phyloP scores from a whole-genome alignment of 2,888 invertebrate genomes.

The Drosophila macrothrix region DNA sequence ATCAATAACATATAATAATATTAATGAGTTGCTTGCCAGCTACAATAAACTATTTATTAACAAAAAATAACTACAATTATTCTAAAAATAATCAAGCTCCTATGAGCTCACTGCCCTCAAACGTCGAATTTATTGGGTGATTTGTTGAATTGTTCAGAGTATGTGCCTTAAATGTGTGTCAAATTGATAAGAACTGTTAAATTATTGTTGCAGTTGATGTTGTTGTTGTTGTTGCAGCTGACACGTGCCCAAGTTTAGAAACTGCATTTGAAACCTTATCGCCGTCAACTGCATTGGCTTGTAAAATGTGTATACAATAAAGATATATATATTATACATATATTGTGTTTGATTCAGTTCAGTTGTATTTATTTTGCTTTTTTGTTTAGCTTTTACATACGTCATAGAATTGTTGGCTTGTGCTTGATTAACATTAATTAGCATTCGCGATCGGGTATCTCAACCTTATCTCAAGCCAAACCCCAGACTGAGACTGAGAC shows the following conservation, averaged over 20 bases:
- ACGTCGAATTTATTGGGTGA: background rate
- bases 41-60: conserved; percentile 1
- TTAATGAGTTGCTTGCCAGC: background rate
- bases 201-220: background rate
- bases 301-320: background rate
- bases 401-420: conserved; percentile 34
- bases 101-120: background rate
- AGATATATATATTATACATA: background rate
- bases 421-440: conserved; percentile 57
- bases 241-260: conserved; percentile 40
- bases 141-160: background rate
- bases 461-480: background rate
- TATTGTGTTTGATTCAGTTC: conserved; percentile 9
- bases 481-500: background rate
- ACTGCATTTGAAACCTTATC: conserved; percentile 9
- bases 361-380: conserved; percentile 11
- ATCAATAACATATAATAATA: background rate
- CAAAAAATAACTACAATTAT: no score
- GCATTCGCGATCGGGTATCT: conserved; percentile 31
- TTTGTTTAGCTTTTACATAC: conserved; percentile 10
- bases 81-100: background rate
- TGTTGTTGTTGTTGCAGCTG: background rate
- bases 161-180: conserved; percentile 26
- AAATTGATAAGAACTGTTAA: conserved; percentile 29
- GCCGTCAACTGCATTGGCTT: conserved; percentile 17